phyloP scores from a whole-genome alignment of 2,113 vertebrate genomes.

The Silurus meridionalis region DNA sequence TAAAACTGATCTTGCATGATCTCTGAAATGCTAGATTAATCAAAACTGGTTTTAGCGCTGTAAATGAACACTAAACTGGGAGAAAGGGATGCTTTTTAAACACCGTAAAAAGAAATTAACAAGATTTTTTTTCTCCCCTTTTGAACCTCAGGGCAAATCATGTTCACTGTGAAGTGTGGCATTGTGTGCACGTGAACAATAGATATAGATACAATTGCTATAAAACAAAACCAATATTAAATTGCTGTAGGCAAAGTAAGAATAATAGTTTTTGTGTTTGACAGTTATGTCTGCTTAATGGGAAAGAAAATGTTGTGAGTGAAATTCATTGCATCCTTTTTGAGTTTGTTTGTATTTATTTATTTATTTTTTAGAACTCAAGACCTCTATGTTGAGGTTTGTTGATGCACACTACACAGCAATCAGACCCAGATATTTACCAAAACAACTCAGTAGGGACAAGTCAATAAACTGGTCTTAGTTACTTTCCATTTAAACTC shows the following conservation, averaged over 20 bases:
- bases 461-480: neutral
- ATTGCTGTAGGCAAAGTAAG: neutral
- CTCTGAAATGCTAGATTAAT: neutral
- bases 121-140: neutral
- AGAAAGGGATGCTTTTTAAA: neutral
- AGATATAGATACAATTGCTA: neutral
- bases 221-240: neutral
- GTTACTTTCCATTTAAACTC: neutral
- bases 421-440: too few relatives aligned
- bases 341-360: neutral
- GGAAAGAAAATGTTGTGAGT: neutral
- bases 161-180: slow-evolving; percentile 9
- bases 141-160: slow-evolving; percentile 16
- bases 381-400: neutral
- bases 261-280: neutral
- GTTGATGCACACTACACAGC: neutral
- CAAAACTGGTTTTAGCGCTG: neutral
- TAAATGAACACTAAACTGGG: neutral
- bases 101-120: neutral
- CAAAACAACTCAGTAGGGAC: neutral
- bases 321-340: neutral
- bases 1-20: neutral
- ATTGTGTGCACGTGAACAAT: slow-evolving; percentile 6
- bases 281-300: neutral
- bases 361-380: neutral